Conservation (phyloP, 2,797 vertebrate species). For the Leptatherina wallacei region DNA sequence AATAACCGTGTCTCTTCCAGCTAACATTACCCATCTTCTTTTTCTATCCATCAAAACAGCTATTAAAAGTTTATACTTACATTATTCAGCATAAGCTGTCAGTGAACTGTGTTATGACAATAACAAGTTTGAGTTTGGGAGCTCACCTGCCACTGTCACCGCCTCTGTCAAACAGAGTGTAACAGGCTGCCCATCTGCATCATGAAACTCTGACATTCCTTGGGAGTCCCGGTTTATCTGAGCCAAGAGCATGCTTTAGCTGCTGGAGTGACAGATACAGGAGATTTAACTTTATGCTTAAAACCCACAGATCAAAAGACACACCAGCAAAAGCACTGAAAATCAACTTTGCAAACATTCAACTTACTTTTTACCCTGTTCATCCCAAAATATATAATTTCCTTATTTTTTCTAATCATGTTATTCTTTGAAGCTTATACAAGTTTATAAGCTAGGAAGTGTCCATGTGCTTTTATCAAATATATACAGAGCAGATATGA, state of each 20-base stretch:
- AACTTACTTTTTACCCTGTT: not conserved
- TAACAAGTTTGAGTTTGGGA: not conserved
- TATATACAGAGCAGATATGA: not conserved
- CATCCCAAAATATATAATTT: not conserved
- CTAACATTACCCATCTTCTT: not conserved
- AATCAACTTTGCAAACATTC: not conserved
- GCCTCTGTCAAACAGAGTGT: constrained; percentile 96
- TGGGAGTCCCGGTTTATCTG: constrained; percentile 98
- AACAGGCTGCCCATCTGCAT: constrained; percentile 94
- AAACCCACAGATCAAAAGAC: not conserved
- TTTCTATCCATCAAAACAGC: not conserved
- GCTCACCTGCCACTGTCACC: constrained; percentile 93
- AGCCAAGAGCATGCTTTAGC: constrained; percentile 94
- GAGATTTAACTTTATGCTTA: not conserved
- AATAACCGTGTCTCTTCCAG: not conserved
- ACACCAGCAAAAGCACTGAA: not conserved
- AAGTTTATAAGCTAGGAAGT: not conserved
- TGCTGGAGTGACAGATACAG: constrained; percentile 53
- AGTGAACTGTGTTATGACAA: not conserved
- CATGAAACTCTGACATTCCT: constrained; percentile 97
- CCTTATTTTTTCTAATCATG: not conserved
- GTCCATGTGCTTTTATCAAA: not conserved
- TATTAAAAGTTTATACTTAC: not conserved
- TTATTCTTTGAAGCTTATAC: not conserved
- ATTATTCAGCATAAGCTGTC: not conserved